Conservation (phyloP, 2,888 invertebrate species). For the Geophilus truncorum region DNA sequence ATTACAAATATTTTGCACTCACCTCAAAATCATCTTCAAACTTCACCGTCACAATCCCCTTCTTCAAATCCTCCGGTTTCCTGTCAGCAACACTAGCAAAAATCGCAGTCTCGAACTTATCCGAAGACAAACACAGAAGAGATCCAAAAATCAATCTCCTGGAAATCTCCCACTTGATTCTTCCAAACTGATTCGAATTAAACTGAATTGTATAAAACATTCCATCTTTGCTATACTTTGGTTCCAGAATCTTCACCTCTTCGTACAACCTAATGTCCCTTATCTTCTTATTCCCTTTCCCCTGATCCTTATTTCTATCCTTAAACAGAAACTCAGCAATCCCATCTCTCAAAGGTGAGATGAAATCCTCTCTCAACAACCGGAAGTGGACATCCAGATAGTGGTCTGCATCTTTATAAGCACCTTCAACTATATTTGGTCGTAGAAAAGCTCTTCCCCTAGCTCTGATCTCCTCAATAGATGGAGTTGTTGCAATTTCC, state of each 20-base stretch:
- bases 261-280: conserved; percentile 37
- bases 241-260: neutral
- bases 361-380: conserved; percentile 49
- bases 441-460: conserved; percentile 45
- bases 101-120: conserved; percentile 63
- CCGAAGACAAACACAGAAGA: conserved; percentile 64
- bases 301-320: neutral
- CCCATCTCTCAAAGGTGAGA: conserved; percentile 46
- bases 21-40: conserved; percentile 38
- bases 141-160: conserved; percentile 67
- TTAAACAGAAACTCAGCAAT: conserved; percentile 40
- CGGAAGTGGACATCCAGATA: conserved; percentile 50
- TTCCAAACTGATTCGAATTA: conserved; percentile 39
- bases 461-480: conserved; percentile 41
- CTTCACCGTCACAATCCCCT: conserved; percentile 56
- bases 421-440: conserved; percentile 43
- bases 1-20: too few relatives aligned
- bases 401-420: conserved; percentile 45
- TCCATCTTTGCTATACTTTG: neutral
- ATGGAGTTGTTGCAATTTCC: conserved; percentile 44
- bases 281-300: neutral
- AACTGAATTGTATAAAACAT: conserved; percentile 45
- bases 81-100: conserved; percentile 65
- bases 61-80: conserved; percentile 52
- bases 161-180: conserved; percentile 50